Conservation (phyloP, 2,113 vertebrate genomes). For the Oreotrochilus melanogaster region DNA sequence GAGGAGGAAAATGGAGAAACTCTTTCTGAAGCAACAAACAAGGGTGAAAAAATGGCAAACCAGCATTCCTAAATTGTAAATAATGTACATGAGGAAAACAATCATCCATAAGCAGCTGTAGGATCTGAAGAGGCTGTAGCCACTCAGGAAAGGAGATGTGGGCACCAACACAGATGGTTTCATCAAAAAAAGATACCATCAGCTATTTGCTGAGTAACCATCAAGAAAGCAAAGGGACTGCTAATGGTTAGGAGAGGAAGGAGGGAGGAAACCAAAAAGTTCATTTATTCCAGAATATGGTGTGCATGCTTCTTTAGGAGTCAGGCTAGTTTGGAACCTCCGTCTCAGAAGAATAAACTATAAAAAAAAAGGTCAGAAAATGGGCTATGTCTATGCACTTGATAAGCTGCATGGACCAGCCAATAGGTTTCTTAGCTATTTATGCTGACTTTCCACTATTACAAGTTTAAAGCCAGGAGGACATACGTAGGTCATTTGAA, state of each 20-base stretch:
- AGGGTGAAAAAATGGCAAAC: neutral
- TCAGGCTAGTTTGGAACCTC: neutral
- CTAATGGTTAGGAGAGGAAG: neutral
- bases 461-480: neutral
- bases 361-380: neutral
- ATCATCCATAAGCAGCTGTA: neutral
- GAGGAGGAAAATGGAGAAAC: neutral
- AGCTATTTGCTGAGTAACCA: neutral
- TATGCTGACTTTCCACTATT: neutral
- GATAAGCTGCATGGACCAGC: rapidly evolving
- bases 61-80: neutral
- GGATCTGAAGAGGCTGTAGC: neutral
- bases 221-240: neutral
- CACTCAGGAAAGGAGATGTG: neutral
- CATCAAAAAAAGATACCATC: neutral
- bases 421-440: neutral
- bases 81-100: rapidly evolving
- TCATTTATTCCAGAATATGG: rapidly evolving
- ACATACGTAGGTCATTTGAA: neutral
- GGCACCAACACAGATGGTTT: neutral
- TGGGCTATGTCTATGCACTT: neutral
- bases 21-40: neutral
- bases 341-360: neutral
- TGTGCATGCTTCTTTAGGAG: rapidly evolving
- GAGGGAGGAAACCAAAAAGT: neutral